Conservation (phyloP, 37 sponge, comb jelly and placozoan species). For the Cliona cf. orientalis region DNA sequence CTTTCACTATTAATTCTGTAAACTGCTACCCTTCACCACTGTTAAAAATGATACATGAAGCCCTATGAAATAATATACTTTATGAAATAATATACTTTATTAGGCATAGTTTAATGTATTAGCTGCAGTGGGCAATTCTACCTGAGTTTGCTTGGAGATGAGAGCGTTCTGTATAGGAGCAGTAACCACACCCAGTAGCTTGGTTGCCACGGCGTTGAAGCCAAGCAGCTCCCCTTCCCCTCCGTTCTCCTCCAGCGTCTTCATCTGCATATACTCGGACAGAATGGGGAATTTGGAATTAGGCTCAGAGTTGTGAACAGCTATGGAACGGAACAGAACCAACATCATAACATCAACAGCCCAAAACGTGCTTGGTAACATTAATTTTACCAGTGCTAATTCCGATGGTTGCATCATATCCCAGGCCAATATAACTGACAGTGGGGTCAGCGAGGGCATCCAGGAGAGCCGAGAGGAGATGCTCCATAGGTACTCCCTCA, state of each 20-base stretch:
- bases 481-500: conserved; percentile 73
- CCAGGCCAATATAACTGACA: conserved; percentile 81
- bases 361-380: background rate
- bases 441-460: conserved; percentile 79
- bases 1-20: too few species aligned
- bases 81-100: too few species aligned
- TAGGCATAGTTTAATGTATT: too few species aligned
- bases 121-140: too few species aligned
- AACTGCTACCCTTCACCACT: background rate
- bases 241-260: conserved; percentile 70
- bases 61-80: too few species aligned
- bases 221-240: conserved; percentile 65
- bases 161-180: conserved; percentile 72
- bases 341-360: background rate
- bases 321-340: conserved; percentile 40
- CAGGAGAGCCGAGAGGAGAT: conserved; percentile 77
- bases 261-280: conserved; percentile 71
- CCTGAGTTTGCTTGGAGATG: conserved; percentile 28
- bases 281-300: conserved; percentile 63
- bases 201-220: conserved; percentile 80
- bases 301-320: conserved; percentile 63
- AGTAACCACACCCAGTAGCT: conserved; percentile 80
- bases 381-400: conserved; percentile 62
- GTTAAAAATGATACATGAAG: background rate
- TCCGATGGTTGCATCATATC: conserved; percentile 64